A percentile compares a stretch with the other conserved stretches of the same genome.
Evolutionary conservation across 2,888 invertebrate species (phyloP).

Genomic region (Serripes groenlandicus): DNA sequence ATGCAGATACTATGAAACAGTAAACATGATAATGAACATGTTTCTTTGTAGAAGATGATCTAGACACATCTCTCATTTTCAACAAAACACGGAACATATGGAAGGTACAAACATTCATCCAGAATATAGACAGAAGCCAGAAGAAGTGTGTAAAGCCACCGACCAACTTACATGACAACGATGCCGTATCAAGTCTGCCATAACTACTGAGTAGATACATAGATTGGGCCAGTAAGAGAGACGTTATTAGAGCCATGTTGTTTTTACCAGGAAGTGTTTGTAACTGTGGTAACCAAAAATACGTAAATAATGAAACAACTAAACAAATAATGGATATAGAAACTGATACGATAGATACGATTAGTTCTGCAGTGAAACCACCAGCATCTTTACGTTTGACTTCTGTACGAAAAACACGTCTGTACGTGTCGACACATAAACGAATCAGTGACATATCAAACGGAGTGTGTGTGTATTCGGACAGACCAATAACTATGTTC

Average conservation of each 20-base stretch:
- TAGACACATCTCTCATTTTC: not conserved
- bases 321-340: constrained; percentile 40
- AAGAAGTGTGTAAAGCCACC: constrained; percentile 44
- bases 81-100: constrained; percentile 49
- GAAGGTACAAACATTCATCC: constrained; percentile 48
- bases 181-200: not conserved
- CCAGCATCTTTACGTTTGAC: no score
- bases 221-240: constrained; percentile 36
- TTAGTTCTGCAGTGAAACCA: not conserved
- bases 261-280: constrained; percentile 46
- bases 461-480: not conserved
- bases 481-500: not conserved
- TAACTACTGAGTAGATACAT: constrained; percentile 31
- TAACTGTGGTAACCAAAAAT: constrained; percentile 32
- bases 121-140: constrained; percentile 40
- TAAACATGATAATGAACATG: constrained; percentile 24
- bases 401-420: no score
- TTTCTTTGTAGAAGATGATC: not conserved
- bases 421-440: constrained; percentile 7
- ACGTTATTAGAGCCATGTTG: constrained; percentile 39
- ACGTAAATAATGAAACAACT: constrained; percentile 33
- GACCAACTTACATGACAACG: constrained; percentile 16
- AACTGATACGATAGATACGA: constrained; percentile 2
- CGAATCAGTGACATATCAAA: not conserved
- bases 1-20: constrained; percentile 4